Percentiles rank a stretch among this genome's conserved stretches.
These are phyloP conservation scores for Rhorus exstirpatorius DNA, from an alignment of 2,888 invertebrate species.

Conservation along the genomic window DNA sequence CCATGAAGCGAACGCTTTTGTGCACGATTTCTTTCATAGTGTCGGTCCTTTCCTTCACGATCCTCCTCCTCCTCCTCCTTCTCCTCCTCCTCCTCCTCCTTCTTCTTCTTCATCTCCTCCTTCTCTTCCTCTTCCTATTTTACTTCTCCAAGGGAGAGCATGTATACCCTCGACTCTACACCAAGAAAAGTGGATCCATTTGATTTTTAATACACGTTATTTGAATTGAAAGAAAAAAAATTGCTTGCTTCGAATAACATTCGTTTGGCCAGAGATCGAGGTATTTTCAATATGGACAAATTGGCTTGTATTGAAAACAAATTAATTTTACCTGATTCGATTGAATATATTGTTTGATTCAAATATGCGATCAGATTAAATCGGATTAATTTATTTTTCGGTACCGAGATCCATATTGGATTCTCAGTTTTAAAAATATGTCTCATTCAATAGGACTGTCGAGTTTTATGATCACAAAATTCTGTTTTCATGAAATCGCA, in stretches of 20 bases:
- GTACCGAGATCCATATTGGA: no score
- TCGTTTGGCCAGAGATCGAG: not conserved
- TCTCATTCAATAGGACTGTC: no score
- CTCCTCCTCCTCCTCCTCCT: slow-evolving; percentile 69
- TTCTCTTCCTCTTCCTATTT: slow-evolving; percentile 60
- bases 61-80: slow-evolving; percentile 73
- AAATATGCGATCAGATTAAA: no score
- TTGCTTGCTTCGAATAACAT: not conserved
- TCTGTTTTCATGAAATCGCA: no score
- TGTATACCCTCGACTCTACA: slow-evolving; percentile 36
- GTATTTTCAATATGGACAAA: not conserved
- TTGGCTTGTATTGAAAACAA: not conserved
- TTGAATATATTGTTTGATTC: no score
- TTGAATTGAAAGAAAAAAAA: not conserved
- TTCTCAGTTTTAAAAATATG: no score
- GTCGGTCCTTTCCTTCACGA: slow-evolving; percentile 68
- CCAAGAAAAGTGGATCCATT: not conserved
- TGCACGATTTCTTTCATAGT: slow-evolving; percentile 71
- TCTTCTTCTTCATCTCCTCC: slow-evolving; percentile 59
- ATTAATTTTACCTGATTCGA: not conserved
- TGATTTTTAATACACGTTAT: not conserved
- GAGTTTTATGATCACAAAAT: no score
- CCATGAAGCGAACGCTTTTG: slow-evolving; percentile 67
- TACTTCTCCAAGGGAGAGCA: not conserved
- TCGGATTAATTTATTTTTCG: no score